A percentile compares a stretch with the other conserved stretches of the same genome.
phyloP scores from a whole-genome alignment of 2,888 invertebrate species.

The Cephus runcator region DNA sequence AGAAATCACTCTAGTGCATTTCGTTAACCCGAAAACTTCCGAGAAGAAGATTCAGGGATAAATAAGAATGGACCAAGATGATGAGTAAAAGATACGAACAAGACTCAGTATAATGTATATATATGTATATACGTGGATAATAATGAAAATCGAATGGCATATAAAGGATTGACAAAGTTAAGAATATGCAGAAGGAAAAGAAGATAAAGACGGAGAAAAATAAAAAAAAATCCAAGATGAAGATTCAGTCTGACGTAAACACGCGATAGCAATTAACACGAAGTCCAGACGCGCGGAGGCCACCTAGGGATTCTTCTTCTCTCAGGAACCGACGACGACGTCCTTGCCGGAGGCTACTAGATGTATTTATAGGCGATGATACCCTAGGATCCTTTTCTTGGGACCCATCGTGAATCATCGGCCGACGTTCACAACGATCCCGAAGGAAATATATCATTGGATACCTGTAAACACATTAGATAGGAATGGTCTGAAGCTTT shows the following conservation, averaged over 20 bases:
- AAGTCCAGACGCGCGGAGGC: not conserved
- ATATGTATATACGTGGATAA: not conserved
- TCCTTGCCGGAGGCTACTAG: conserved; percentile 61
- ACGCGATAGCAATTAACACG: not conserved
- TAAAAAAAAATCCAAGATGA: conserved; percentile 14
- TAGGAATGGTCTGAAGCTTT: not conserved
- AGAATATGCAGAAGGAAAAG: conserved; percentile 11
- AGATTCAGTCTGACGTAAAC: conserved; percentile 16
- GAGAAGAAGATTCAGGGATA: not conserved
- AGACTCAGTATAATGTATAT: not conserved
- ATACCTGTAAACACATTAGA: not conserved
- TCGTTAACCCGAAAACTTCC: not conserved
- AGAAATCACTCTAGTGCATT: not conserved
- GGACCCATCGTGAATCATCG: not conserved
- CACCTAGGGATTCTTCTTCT: conserved; percentile 9
- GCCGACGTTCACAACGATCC: not conserved
- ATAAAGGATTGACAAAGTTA: not conserved
- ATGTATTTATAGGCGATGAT: conserved; percentile 64
- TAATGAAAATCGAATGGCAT: conserved; percentile 6
- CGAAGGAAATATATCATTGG: not conserved
- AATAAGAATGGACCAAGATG: not conserved
- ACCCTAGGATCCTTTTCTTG: conserved; percentile 48
- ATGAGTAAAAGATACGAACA: not conserved
- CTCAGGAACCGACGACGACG: conserved; percentile 34
- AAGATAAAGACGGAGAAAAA: conserved; percentile 17